Conservation (phyloP, 92 coral and sea anemone species). For the Epizoanthus scotinus region DNA sequence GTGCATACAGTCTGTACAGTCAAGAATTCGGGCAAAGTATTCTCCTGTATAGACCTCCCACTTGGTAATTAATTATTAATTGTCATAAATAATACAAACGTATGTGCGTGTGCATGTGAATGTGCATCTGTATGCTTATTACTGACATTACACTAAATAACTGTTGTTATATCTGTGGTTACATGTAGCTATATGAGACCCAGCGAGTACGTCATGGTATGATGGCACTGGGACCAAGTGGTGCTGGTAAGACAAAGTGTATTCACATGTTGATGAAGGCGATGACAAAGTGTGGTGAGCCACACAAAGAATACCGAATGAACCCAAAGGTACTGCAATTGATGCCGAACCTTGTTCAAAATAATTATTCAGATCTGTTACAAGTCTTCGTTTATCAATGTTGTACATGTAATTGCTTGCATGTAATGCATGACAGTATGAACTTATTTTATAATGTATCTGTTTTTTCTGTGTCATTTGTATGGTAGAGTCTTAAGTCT, state of each 20-base stretch:
- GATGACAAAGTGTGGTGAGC: conserved; percentile 91
- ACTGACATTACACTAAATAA: not conserved
- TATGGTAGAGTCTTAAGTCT: not conserved
- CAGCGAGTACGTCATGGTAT: conserved; percentile 99
- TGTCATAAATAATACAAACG: no score
- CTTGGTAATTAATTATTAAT: no score
- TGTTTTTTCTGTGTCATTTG: no score
- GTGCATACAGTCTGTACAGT: no score
- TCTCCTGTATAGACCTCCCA: no score
- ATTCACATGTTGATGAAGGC: conserved; percentile 94
- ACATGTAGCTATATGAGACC: conserved; percentile 84
- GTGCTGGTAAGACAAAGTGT: conserved; percentile 99
- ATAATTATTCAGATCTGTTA: no score
- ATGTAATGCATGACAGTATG: not conserved
- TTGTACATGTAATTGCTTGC: not conserved
- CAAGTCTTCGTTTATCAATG: not conserved
- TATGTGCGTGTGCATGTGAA: no score
- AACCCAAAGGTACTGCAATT: conserved; percentile 87
- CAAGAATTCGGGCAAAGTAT: no score
- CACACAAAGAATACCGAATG: conserved; percentile 97
- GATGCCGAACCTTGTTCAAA: no score
- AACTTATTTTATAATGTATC: no score
- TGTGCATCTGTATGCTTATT: no score
- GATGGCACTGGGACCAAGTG: conserved; percentile 99
- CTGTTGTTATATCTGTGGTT: not conserved